phyloP scores from a whole-genome alignment of 2,113 vertebrate genomes.

The Pachycephala philippinensis region DNA sequence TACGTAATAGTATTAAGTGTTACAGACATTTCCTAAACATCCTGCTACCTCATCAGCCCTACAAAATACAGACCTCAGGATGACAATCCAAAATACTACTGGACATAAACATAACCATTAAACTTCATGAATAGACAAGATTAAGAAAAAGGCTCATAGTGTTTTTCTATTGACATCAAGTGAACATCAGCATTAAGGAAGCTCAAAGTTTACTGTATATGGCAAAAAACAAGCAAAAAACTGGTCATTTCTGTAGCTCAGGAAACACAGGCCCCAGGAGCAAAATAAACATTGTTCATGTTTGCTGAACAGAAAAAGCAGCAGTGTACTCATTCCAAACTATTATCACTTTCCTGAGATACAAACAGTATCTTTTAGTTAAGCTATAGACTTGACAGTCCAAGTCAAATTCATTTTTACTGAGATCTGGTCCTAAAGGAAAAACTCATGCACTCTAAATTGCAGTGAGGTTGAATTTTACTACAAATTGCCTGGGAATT shows the following conservation, averaged over 20 bases:
- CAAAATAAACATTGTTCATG: conserved; percentile 45
- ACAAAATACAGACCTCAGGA: neutral
- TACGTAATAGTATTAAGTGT: neutral
- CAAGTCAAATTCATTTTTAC: conserved; percentile 31
- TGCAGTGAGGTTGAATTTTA: neutral
- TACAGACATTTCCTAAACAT: neutral
- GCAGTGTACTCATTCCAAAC: neutral
- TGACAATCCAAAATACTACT: neutral
- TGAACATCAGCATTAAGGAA: conserved; percentile 1
- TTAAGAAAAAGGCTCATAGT: neutral
- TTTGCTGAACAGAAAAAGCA: conserved; percentile 39
- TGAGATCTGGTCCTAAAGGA: neutral
- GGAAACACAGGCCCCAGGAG: neutral
- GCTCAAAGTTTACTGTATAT: neutral
- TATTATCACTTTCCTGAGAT: conserved; percentile 10
- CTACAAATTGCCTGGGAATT: neutral
- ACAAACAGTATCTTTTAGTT: conserved; percentile 16
- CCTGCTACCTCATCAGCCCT: neutral
- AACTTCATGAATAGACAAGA: neutral
- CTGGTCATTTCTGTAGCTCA: neutral
- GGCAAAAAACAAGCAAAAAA: neutral
- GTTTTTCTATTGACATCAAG: neutral
- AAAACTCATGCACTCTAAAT: neutral
- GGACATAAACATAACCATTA: neutral
- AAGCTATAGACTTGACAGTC: neutral